A percentile compares a stretch with the other conserved stretches of the same genome.
phyloP scores from a whole-genome alignment of 2,888 invertebrate species.

The Eudemis profundana region DNA sequence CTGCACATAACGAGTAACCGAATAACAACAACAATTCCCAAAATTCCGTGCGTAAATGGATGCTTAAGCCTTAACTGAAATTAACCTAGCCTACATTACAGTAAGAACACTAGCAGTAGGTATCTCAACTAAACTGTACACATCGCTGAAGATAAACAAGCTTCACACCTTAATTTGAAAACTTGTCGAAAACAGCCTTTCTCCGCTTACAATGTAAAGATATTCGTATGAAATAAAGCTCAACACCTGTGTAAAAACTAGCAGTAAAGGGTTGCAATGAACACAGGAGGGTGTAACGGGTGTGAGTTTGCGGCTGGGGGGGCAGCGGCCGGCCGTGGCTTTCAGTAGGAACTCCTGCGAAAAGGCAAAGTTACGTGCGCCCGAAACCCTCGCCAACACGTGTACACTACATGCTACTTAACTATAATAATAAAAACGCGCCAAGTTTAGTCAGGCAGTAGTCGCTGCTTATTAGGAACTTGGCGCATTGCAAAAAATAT shows the following conservation, averaged over 20 bases:
- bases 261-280: conserved; percentile 68
- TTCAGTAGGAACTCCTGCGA: conserved; percentile 66
- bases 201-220: conserved; percentile 14
- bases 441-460: conserved; percentile 52
- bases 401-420: conserved; percentile 57
- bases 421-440: conserved; percentile 54
- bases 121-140: no score
- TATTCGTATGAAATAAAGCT: conserved; percentile 32
- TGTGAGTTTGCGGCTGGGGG: conserved; percentile 65
- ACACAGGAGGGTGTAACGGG: conserved; percentile 61
- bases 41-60: not conserved
- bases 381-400: conserved; percentile 63
- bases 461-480: conserved; percentile 6
- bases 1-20: not conserved
- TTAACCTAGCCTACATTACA: no score
- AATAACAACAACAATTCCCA: not conserved
- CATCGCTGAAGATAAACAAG: not conserved
- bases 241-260: conserved; percentile 59
- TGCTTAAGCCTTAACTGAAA: no score
- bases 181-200: not conserved
- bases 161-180: not conserved
- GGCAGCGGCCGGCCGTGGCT: conserved; percentile 61
- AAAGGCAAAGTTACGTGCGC: conserved; percentile 70
- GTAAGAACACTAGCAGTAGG: not conserved
- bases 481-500: not conserved